Percentiles rank a stretch among this genome's conserved stretches.
These are phyloP conservation scores for Clytia hemisphaerica DNA, from an alignment of 30 jellyfish, hydroid and myxozoan genomes.

Conservation along the genomic window DNA sequence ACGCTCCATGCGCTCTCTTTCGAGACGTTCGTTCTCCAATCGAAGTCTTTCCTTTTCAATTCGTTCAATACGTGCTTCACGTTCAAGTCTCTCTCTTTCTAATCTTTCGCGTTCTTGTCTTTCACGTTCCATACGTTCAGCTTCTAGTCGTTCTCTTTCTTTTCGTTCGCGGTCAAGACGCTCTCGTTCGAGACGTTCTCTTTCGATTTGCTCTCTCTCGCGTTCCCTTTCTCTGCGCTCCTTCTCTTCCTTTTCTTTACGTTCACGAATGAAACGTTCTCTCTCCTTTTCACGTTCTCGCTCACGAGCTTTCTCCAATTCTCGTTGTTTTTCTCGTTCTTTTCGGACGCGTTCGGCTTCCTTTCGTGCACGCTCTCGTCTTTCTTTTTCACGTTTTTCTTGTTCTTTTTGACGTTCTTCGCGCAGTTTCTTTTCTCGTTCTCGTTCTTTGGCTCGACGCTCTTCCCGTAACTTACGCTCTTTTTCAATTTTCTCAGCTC, in stretches of 20 bases:
- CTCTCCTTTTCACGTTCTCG: slow-evolving; percentile 69
- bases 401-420: slow-evolving; percentile 82
- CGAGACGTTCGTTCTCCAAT: slow-evolving; percentile 81
- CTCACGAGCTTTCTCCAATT: slow-evolving; percentile 69
- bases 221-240: slow-evolving; percentile 83
- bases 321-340: slow-evolving; percentile 76
- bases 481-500: slow-evolving; percentile 56
- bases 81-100: slow-evolving; percentile 67
- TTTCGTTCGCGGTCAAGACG: slow-evolving; percentile 62
- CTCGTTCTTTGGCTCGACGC: slow-evolving; percentile 66
- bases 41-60: slow-evolving; percentile 82
- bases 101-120: slow-evolving; percentile 75
- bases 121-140: slow-evolving; percentile 81
- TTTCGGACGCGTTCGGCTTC: slow-evolving; percentile 82
- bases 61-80: slow-evolving; percentile 68
- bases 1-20: slow-evolving; percentile 32
- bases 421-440: slow-evolving; percentile 67
- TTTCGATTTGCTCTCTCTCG: slow-evolving; percentile 65
- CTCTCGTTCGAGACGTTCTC: slow-evolving; percentile 77
- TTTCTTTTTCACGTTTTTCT: slow-evolving; percentile 73
- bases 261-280: slow-evolving; percentile 63
- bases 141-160: slow-evolving; percentile 78
- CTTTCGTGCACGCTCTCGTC: slow-evolving; percentile 80
- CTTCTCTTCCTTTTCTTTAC: slow-evolving; percentile 64
- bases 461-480: slow-evolving; percentile 59